Evolutionary conservation across 92 coral and sea anemone species (phyloP).

Genomic region (Isaurus tuberculatus): DNA sequence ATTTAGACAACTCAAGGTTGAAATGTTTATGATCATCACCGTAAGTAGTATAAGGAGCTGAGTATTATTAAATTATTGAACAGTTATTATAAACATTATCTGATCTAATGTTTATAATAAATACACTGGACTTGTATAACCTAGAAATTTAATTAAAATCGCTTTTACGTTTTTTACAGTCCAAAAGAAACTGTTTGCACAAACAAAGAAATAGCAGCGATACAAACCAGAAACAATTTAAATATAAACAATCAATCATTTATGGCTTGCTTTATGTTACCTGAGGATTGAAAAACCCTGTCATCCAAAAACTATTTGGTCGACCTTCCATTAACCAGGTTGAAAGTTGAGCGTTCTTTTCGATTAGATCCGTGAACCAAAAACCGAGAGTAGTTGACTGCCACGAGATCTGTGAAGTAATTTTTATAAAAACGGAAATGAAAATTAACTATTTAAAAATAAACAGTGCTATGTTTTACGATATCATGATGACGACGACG

Average conservation of each 20-base stretch:
- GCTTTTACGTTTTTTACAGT: too few species aligned
- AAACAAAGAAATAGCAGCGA: neutral
- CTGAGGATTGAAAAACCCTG: conserved; percentile 99
- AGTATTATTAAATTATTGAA: too few species aligned
- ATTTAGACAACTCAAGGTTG: too few species aligned
- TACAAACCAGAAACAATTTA: neutral
- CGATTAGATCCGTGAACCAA: conserved; percentile 98
- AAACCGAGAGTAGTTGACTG: conserved; percentile 97
- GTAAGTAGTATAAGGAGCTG: too few species aligned
- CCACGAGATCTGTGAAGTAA: conserved; percentile 85
- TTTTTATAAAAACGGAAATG: neutral
- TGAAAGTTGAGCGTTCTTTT: conserved; percentile 89
- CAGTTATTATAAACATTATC: too few species aligned
- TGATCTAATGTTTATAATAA: too few species aligned
- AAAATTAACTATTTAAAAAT: too few species aligned
- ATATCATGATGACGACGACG: too few species aligned
- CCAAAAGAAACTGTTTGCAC: neutral
- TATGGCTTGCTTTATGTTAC: conserved; percentile 38
- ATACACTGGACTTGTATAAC: too few species aligned
- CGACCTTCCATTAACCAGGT: conserved; percentile 97
- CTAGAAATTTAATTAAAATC: too few species aligned
- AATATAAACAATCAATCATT: neutral
- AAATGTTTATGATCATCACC: too few species aligned
- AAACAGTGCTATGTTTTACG: too few species aligned
- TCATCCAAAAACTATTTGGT: conserved; percentile 97